These are phyloP conservation scores for Morpho helenor DNA, from an alignment of 2,888 invertebrate genomes.

Conservation along the genomic window DNA sequence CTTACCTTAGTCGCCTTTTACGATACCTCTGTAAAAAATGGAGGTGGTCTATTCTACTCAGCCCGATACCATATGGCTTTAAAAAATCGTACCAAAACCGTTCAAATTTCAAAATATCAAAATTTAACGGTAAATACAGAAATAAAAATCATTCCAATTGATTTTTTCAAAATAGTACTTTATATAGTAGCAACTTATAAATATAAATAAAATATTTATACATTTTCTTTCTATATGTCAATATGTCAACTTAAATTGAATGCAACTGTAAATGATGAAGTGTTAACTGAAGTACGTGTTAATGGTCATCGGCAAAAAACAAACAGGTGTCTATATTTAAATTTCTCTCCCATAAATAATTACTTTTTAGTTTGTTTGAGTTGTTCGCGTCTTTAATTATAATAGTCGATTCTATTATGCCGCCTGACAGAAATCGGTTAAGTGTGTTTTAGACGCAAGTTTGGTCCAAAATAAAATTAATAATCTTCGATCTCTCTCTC, in stretches of 20 bases:
- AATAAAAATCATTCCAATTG: no score
- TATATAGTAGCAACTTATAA: no score
- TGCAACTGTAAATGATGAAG: not conserved
- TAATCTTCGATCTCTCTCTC: constrained; percentile 51
- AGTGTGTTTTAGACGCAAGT: constrained; percentile 29
- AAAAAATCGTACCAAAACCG: no score
- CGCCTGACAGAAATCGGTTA: constrained; percentile 29
- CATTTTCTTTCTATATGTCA: no score
- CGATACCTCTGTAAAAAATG: no score
- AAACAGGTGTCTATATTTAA: constrained; percentile 8
- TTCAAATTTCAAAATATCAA: no score
- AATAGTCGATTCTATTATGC: constrained; percentile 26
- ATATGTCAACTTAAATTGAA: not conserved
- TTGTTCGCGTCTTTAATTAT: constrained; percentile 33
- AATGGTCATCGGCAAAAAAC: constrained; percentile 1
- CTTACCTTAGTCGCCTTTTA: no score
- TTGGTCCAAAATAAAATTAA: constrained; percentile 46
- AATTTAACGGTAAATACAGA: no score
- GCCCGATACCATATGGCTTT: no score
- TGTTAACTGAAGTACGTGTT: not conserved
- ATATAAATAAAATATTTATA: no score
- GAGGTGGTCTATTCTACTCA: no score
- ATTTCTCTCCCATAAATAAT: constrained; percentile 17
- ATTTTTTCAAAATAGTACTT: no score
- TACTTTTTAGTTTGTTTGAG: constrained; percentile 31